Evolutionary conservation across 2,888 invertebrate species (phyloP), one percentile per base, ranked within the genome.

Genomic region (Marronus borbonicus): DNA sequence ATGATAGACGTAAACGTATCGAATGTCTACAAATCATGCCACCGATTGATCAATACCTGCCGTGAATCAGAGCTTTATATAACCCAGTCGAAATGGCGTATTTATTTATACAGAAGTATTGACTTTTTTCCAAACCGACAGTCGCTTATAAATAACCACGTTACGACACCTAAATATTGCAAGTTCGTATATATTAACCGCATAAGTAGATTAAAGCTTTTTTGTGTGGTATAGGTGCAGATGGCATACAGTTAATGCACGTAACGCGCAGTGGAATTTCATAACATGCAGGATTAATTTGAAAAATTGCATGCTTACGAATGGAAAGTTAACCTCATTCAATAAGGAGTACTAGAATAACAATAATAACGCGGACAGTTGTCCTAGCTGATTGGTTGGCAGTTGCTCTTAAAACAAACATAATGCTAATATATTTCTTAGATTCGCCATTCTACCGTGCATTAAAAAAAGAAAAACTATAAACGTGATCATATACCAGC

Each of bases 31-130:
- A 60, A 72, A 60, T 60, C 58, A 72, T 12, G 72, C 60, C 12
- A 72, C 68, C 60, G 72, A 58, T 72, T 72, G 72, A 58, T 72
- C 72, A 72, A 72, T 72, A 72, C 44, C 60, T 60, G 44, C 44
- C 68, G 10, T 58, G 60, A 72, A 72, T 60, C 60, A 44, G 17
- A 39, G 60, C 36, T 72, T 72, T 60, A 72, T 72, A 60, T 72
- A 58, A 44, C 72, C 72, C 24, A 12, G 60, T 20, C 60, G 60
- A 58, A 72, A 58, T 72, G 24, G 39, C 60, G 39, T 10, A 60
- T 28, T 60, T 58, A 68, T 68, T 68, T 68, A 68, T 68, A 50
- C 24, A 60, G 8, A 49, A 17, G 50, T 68, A 68, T 68, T 44
- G 68, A 68, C 68, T 44, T 68, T 68, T 65, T 68, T 44, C 44